Base-by-base conservation (phyloP, 2,888 invertebrate genomes). In the Heteromurus nitidus region DNA sequence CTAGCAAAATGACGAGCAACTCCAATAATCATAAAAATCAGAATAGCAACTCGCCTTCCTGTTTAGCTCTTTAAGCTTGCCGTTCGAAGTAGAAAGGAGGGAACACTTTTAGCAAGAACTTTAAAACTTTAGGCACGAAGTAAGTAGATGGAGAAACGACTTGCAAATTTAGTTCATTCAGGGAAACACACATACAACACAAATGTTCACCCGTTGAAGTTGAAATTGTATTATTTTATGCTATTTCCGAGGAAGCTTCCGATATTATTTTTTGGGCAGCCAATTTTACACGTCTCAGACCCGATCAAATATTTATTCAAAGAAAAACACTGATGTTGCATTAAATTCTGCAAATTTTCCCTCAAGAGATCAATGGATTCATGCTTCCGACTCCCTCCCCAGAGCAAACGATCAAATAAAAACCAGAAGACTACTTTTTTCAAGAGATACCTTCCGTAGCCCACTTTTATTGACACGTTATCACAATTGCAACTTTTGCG, bases 271-370 rank as follows among this genome's bases (percentile, higher is more conserved):
- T 36, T 36, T 36, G 5, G 5, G 13, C 36, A n/a, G n/a, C n/a
- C n/a, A n/a, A n/a, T n/a, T n/a, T 36, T 9, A 36, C 36, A 13
- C 7, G 13, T 36, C 36, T 36, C 36, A 36, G 13, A 9, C 5
- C 36, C 24, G 28, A 3, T 58, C 58, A 58, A 58, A 58, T 58
- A 58, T 58, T 58, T 58, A 28, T 28, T 58, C 58, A 58, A 58
- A 26, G 58, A 28, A 58, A 50, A 50, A 58, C 58, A 3, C 26
- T 11, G 26, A 24, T 58, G 58, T 58, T 26, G 26, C 58, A 22
- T 11, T 26, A 58, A 58, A 28, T 7, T 26, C 28, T 58, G 3
- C 58, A 16, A 24, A 13, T 58, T 58, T 58, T 58, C 58, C 58
- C 58, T 26, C 24, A 28, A 58, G 58, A 50, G 11, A 13, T 50